Evolutionary conservation across 2,797 vertebrate genomes (phyloP), one percentile per base, ranked within the genome.

Genomic region (Chaetodon trifasciatus): DNA sequence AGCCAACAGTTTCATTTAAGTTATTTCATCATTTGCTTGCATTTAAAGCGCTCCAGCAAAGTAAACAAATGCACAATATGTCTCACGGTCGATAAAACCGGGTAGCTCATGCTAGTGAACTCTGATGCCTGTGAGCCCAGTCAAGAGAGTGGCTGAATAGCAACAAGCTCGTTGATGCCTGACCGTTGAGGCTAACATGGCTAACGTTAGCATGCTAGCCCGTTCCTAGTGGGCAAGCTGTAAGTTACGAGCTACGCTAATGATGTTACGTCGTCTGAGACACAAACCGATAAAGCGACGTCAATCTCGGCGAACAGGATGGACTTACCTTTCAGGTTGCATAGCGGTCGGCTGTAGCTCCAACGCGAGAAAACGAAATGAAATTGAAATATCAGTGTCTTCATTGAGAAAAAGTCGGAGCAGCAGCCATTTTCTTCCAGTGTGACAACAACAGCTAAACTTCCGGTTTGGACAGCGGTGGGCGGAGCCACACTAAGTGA

Each of bases 381-480:
- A 89, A 91, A 93, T 92, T 84, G 91, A 93, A 92, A 94, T 91
- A 95, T 93, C 93, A 76, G 94, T 91, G 93, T 94, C 92, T 96
- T 96, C 95, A 95, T 94, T 95, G 94, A 96, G 93, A 95, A 94
- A 95, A 96, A 95, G 94, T 95, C 94, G 91, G 89, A 92, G 89
- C 92, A 85, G 95, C 95, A 93, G 96, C 96, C 96, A 96, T 96
- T 94, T 96, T 96, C 93, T 95, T 95, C 94, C 95, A 96, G 96
- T 96, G 95, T 95, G 94, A 95, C 96, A 96, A 96, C 96, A 96
- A 96, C 95, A 96, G 93, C 95, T 91, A 89, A 92, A 95, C 95
- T 96, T 96, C 96, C 96, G 95, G 93, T 95, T 86, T 90, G 87
- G 79, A 44, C 53, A 39, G 85, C 28, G 72, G 86, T 89, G 91